These are phyloP conservation scores for Picus viridis DNA, from an alignment of 2,797 vertebrate species.

Conservation along the genomic window DNA sequence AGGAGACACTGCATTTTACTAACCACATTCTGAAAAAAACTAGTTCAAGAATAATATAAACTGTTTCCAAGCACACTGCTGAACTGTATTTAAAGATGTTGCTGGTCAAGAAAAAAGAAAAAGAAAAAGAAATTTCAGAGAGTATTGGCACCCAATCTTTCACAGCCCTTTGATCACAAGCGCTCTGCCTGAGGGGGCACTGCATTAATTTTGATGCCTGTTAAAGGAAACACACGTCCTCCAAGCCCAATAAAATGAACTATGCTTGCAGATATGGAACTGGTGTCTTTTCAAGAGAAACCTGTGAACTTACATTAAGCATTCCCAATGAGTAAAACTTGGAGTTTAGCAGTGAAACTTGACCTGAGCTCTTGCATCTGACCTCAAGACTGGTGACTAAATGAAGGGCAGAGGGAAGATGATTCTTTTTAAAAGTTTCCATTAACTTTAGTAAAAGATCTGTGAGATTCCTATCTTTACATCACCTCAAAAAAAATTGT, in stretches of 20 bases:
- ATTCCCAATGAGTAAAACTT: neutral
- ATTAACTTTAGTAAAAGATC: neutral
- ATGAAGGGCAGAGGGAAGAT: neutral
- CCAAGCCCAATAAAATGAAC: neutral
- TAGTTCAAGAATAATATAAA: neutral
- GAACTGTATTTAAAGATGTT: neutral
- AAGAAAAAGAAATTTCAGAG: neutral
- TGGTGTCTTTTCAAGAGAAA: neutral
- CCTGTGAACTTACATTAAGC: neutral
- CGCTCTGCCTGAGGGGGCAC: neutral
- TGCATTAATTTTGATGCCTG: slow-evolving; percentile 14
- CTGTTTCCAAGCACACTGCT: neutral
- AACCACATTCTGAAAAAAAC: neutral
- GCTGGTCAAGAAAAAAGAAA: neutral
- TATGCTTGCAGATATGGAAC: neutral
- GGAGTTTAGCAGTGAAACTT: neutral
- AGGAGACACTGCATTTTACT: neutral
- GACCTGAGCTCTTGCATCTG: neutral
- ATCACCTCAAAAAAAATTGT: neutral
- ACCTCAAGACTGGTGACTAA: neutral
- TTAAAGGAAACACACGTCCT: neutral
- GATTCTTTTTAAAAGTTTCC: neutral
- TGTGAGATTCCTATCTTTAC: neutral
- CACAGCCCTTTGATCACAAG: slow-evolving; percentile 22
- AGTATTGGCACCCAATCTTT: neutral